phyloP scores from a whole-genome alignment of 2,113 vertebrate genomes.

The Xenopus laevis region DNA sequence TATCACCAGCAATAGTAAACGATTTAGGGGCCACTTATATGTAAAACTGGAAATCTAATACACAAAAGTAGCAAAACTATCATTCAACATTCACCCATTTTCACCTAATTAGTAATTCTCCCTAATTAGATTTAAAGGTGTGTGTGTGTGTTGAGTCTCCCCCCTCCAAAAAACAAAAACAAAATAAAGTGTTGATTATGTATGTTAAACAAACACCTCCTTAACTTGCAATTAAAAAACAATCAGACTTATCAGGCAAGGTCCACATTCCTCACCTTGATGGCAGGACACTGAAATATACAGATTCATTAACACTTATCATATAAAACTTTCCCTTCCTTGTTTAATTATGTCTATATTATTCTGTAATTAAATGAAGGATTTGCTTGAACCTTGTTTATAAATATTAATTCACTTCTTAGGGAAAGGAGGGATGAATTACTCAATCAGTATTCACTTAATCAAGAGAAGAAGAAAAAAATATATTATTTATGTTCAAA shows the following conservation, averaged over 20 bases:
- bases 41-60: constrained; percentile 64
- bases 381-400: no score
- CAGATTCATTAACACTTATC: constrained; percentile 8
- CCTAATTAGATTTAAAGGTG: constrained; percentile 88
- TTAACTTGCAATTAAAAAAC: constrained; percentile 57
- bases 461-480: no score
- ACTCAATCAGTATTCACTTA: no score
- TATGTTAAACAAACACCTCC: constrained; percentile 78
- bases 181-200: constrained; percentile 75
- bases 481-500: no score
- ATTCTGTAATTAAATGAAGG: no score
- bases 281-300: constrained; percentile 20
- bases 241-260: constrained; percentile 46
- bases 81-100: constrained; percentile 61
- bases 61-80: constrained; percentile 52
- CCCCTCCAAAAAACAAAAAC: no score
- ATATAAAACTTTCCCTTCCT: neutral
- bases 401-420: no score
- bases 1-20: constrained; percentile 65
- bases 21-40: constrained; percentile 70
- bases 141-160: constrained; percentile 71
- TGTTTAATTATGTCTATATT: no score
- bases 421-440: no score
- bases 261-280: constrained; percentile 20
- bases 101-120: constrained; percentile 80